Evolutionary conservation across 2,888 invertebrate species (phyloP).

Genomic region (Quadriops clusia): DNA sequence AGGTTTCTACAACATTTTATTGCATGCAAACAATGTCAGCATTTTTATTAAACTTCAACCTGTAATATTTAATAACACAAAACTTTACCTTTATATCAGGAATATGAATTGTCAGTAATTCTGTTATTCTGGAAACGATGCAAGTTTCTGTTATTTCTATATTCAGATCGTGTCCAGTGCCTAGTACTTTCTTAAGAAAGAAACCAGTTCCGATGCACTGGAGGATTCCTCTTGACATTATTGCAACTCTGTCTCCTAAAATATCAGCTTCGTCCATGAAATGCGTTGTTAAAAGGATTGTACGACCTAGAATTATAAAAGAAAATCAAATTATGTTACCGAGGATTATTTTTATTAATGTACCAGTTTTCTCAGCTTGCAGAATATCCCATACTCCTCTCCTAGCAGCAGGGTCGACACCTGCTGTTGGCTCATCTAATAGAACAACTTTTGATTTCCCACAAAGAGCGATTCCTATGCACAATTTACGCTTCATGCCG

Average conservation of each 20-base stretch:
- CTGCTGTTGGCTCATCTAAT: conserved; percentile 61
- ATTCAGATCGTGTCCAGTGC: conserved; percentile 66
- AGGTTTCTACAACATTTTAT: too few relatives aligned
- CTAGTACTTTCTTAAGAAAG: conserved; percentile 66
- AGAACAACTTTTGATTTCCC: conserved; percentile 55
- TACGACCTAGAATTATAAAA: too few relatives aligned
- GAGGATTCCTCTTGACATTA: conserved; percentile 64
- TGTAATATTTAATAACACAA: neutral
- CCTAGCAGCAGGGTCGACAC: conserved; percentile 70
- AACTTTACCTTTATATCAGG: conserved; percentile 49
- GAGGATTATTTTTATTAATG: too few relatives aligned
- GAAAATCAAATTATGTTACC: too few relatives aligned
- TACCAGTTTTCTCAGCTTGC: conserved; percentile 48
- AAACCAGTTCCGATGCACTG: conserved; percentile 66
- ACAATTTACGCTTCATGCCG: conserved; percentile 60
- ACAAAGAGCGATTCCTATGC: conserved; percentile 57
- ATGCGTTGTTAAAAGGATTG: conserved; percentile 67
- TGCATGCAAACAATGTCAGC: too few relatives aligned
- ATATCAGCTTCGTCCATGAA: conserved; percentile 82
- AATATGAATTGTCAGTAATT: conserved; percentile 49
- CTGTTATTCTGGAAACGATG: conserved; percentile 40
- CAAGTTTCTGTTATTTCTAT: conserved; percentile 43
- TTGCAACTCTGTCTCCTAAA: conserved; percentile 70
- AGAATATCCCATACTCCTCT: conserved; percentile 67
- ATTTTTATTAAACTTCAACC: conserved; percentile 2